phyloP scores from a whole-genome alignment of 2,797 vertebrate genomes.

The Sebastolobus alascanus region DNA sequence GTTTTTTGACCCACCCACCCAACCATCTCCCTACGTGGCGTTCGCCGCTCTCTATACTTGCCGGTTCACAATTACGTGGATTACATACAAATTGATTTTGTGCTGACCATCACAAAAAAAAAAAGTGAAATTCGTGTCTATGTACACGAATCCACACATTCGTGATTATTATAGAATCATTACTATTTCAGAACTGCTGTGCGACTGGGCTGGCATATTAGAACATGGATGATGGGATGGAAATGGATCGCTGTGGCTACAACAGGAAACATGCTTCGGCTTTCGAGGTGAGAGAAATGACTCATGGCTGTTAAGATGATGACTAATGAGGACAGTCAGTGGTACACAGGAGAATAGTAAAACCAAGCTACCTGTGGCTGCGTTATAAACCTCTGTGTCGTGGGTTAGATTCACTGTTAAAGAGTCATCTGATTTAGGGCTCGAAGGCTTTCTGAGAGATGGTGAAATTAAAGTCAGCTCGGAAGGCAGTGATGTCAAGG shows the following conservation, averaged over 20 bases:
- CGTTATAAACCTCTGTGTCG: constrained; percentile 76
- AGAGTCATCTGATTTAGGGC: constrained; percentile 85
- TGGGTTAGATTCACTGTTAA: constrained; percentile 80
- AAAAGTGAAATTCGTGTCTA: too few species aligned
- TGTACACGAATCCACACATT: too few species aligned
- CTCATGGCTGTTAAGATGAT: constrained; percentile 36
- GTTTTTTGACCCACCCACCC: too few species aligned
- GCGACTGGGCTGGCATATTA: constrained; percentile 4
- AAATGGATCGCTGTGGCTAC: background rate
- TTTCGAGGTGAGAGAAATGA: background rate
- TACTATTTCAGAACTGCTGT: too few species aligned
- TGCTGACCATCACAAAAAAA: too few species aligned
- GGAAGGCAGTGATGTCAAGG: constrained; percentile 27
- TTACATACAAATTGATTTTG: too few species aligned
- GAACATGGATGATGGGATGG: constrained; percentile 30
- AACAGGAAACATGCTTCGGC: constrained; percentile 38
- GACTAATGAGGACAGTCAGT: constrained; percentile 29
- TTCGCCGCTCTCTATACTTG: too few species aligned
- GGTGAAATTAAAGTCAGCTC: constrained; percentile 78
- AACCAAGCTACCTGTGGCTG: constrained; percentile 80
- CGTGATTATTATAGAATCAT: too few species aligned
- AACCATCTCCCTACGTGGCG: too few species aligned
- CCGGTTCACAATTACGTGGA: too few species aligned
- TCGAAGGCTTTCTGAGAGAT: constrained; percentile 88
- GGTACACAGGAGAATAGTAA: constrained; percentile 51